Evolutionary conservation across 1,140 invertebrate species (phyloP), one percentile per base, ranked within the genome.

Genomic region (Sitophilus oryzae): DNA sequence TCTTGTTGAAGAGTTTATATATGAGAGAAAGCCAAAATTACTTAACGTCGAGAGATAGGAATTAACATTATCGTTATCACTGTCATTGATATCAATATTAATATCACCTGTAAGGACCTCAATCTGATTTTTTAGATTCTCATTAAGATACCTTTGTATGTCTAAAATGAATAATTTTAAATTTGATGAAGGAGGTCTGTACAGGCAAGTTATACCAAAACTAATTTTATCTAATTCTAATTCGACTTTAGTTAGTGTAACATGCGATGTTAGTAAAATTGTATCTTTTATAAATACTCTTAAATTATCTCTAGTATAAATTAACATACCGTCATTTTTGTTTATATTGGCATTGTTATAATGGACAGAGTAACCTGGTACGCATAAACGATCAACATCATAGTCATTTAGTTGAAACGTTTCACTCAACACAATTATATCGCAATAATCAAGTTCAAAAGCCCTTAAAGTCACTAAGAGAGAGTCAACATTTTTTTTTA

Each of bases 101-200:
- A n/a, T 45, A 11, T 37, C 19, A 2, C 30, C 42, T 11, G 22
- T 9, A 37, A 44, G 45, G 19, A 52, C 30, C 38, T 52, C 30
- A 4, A 52, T 20, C 9, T 44, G 22, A 18, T 45, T 14, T 35
- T 23, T 8, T 3, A 42, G 2, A 35, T 25, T 44, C 4, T 43
- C 22, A 16, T 16, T 40, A 23, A 52, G 23, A 44, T 44, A 45
- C 15, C 3, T 1, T 14, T 45, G 16, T 16, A 52, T n/a, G 35
- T 52, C 41, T 1, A 10, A 19, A 35, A 44, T 36, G 18, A 42
- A 52, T 5, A 25, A 2, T 15, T 15, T 3, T 16, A 19, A 8
- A 41, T 41, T 43, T 2, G 19, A 30, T 11, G 49, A 40, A 2
- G 49, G 21, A 3, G 51, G 21, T 45, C 51, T 52, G 36, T 52